Evolutionary conservation across 2,797 vertebrate species (phyloP).

Genomic region (Gallinago stenura): DNA sequence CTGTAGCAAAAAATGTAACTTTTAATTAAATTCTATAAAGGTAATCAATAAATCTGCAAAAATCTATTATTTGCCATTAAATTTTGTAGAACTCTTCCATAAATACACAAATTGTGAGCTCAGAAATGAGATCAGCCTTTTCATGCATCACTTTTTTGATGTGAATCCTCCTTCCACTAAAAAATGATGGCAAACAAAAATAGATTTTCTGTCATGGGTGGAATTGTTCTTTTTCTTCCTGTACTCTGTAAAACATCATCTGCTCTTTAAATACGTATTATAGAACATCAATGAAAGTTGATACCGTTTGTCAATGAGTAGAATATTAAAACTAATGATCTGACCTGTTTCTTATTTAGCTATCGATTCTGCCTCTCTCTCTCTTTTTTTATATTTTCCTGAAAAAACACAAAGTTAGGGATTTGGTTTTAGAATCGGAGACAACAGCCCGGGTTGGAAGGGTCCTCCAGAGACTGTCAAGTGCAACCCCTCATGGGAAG

Average conservation of each 20-base stretch:
- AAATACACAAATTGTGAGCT: background rate
- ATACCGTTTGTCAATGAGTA: conserved; percentile 13
- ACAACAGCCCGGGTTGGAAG: background rate
- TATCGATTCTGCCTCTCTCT: background rate
- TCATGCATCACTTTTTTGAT: background rate
- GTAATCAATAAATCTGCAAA: background rate
- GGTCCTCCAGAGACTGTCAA: rapidly evolving
- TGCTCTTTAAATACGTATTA: conserved; percentile 41
- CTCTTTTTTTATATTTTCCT: background rate
- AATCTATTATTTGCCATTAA: background rate
- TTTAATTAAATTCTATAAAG: background rate
- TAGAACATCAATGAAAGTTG: background rate
- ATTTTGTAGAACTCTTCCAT: background rate
- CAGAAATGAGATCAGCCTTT: background rate
- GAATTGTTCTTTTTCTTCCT: conserved; percentile 19
- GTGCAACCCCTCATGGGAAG: background rate
- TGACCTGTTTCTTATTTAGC: background rate
- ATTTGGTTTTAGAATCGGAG: background rate
- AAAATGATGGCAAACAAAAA: conserved; percentile 24
- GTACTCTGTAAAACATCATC: conserved; percentile 17
- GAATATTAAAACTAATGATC: conserved; percentile 32
- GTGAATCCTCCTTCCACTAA: background rate
- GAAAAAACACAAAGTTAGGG: background rate
- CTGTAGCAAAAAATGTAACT: background rate
- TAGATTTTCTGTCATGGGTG: conserved; percentile 48